Evolutionary conservation across 2,113 vertebrate species (phyloP).

Genomic region (Hirundichthys speculiger): DNA sequence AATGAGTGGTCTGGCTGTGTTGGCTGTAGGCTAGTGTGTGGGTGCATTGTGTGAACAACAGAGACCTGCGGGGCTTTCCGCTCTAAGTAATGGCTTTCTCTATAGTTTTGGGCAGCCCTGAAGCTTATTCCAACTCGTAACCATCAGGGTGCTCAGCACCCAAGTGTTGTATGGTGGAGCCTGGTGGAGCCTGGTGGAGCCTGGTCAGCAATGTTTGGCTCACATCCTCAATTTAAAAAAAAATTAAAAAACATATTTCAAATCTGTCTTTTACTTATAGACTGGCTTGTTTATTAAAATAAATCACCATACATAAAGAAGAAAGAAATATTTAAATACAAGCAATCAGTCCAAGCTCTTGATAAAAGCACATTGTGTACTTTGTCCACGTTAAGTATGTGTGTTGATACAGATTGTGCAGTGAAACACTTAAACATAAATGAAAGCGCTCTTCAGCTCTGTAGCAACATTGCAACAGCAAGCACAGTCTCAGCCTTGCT

Average conservation of each 20-base stretch:
- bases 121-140: conserved; percentile 46
- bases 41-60: conserved; percentile 32
- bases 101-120: conserved; percentile 59
- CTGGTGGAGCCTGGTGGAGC: conserved; percentile 11
- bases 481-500: conserved; percentile 9
- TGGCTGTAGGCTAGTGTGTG: conserved; percentile 17
- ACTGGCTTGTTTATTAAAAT: conserved; percentile 16
- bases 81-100: conserved; percentile 72
- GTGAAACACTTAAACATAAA: conserved; percentile 56
- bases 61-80: conserved; percentile 60
- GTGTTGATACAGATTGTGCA: conserved; percentile 3
- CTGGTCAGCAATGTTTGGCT: conserved; percentile 5
- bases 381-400: conserved; percentile 1
- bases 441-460: conserved; percentile 63
- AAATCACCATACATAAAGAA: conserved; percentile 1
- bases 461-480: conserved; percentile 44
- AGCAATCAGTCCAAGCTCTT: no score
- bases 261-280: conserved; percentile 1
- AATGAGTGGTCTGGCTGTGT: conserved; percentile 17
- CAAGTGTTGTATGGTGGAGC: conserved; percentile 21
- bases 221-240: neutral
- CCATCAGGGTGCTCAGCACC: conserved; percentile 31
- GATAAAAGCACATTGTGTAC: no score
- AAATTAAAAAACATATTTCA: no score
- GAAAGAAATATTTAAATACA: conserved; percentile 25